Percentiles rank a stretch among this genome's conserved stretches.
Evolutionary conservation across 2,797 vertebrate genomes (phyloP).

Genomic region (Gymnodraco acuticeps): DNA sequence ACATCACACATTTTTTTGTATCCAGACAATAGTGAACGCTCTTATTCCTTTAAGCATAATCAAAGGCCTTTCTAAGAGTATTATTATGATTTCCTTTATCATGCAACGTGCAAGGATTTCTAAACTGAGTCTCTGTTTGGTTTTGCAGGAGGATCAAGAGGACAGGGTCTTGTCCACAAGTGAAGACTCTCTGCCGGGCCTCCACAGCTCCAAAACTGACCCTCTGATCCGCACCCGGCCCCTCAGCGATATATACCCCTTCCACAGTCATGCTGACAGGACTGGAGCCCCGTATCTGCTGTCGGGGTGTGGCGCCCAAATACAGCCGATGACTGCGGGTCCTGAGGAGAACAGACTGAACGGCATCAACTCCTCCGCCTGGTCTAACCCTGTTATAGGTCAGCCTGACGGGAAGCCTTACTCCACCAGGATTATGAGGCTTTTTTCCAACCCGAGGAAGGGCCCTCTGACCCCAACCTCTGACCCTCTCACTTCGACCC

Average conservation of each 20-base stretch:
- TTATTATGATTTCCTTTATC: not conserved
- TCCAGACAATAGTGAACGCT: too few relatives aligned
- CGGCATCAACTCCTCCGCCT: conserved; percentile 59
- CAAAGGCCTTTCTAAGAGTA: not conserved
- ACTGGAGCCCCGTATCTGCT: conserved; percentile 61
- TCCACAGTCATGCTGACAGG: conserved; percentile 58
- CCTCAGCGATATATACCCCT: conserved; percentile 72
- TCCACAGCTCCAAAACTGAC: conserved; percentile 56
- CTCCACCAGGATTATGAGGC: conserved; percentile 89
- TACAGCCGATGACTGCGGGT: conserved; percentile 63
- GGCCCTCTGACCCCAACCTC: conserved; percentile 51
- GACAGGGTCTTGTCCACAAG: conserved; percentile 79
- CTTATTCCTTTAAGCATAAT: too few relatives aligned
- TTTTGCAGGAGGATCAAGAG: conserved; percentile 81
- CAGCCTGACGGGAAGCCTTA: conserved; percentile 82
- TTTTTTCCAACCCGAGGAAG: conserved; percentile 89
- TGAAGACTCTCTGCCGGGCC: conserved; percentile 67
- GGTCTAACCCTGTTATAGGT: conserved; percentile 75
- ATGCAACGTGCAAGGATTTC: conserved; percentile 3
- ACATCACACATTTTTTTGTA: too few relatives aligned
- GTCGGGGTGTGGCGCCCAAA: conserved; percentile 63
- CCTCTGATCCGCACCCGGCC: conserved; percentile 64
- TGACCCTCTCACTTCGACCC: conserved; percentile 80
- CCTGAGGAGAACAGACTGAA: conserved; percentile 71
- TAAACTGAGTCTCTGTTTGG: conserved; percentile 60